phyloP scores from a whole-genome alignment of 2,888 invertebrate species.

The Ectemnius continuus region DNA sequence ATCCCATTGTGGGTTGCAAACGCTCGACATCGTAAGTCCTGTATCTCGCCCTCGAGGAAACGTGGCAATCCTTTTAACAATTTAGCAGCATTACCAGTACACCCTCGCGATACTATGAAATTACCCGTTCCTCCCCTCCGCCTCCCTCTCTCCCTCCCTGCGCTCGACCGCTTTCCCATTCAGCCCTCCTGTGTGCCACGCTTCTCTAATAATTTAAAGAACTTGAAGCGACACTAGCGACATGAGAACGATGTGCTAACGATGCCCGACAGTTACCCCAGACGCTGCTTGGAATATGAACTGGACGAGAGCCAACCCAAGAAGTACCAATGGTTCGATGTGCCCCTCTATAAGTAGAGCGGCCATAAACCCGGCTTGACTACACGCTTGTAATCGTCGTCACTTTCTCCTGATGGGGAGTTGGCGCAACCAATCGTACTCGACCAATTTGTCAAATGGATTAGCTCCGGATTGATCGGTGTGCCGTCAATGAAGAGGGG shows the following conservation, averaged over 20 bases:
- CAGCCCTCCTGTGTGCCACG: neutral
- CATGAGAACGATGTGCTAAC: conserved; percentile 40
- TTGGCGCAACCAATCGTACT: conserved; percentile 5
- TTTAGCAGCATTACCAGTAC: conserved; percentile 6
- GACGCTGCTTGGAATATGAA: conserved; percentile 71
- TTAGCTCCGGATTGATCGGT: neutral
- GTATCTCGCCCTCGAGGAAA: neutral
- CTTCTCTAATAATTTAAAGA: neutral
- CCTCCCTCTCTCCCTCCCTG: no score
- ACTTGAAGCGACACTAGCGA: neutral
- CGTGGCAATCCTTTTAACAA: neutral
- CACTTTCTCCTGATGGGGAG: conserved; percentile 9
- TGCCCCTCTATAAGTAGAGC: conserved; percentile 63
- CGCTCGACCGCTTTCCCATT: no score
- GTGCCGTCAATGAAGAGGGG: neutral
- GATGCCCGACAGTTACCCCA: conserved; percentile 60
- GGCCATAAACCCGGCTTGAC: neutral
- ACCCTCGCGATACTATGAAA: neutral
- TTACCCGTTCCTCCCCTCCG: no score
- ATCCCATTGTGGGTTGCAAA: conserved; percentile 80
- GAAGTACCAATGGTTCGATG: conserved; percentile 74
- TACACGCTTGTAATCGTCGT: neutral
- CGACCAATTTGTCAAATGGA: conserved; percentile 12
- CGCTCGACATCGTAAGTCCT: conserved; percentile 79
- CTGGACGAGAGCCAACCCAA: conserved; percentile 69